Conservation (phyloP, 1,140 invertebrate genomes). For the Akabosia matsudoensis region DNA sequence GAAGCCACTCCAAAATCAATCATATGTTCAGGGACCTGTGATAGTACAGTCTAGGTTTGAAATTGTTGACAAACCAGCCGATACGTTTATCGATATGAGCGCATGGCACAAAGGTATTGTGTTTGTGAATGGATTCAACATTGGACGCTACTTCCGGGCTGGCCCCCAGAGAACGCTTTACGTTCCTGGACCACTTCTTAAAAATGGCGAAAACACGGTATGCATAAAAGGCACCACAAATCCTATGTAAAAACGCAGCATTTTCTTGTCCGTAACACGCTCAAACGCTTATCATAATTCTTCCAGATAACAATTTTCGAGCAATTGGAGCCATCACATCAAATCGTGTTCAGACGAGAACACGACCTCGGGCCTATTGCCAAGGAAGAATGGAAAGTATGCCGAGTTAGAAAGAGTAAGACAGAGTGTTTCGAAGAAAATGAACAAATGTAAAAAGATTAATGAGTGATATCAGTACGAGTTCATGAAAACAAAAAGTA, state of each 20-base stretch:
- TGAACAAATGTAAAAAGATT: background rate
- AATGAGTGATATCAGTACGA: background rate
- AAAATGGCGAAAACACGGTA: constrained; percentile 56
- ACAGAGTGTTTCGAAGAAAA: background rate
- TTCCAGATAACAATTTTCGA: constrained; percentile 50
- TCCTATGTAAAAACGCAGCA: too few relatives aligned
- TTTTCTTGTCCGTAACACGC: too few relatives aligned
- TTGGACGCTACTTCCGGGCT: constrained; percentile 58
- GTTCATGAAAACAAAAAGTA: too few relatives aligned
- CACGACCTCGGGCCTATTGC: constrained; percentile 40
- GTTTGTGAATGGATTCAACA: constrained; percentile 63
- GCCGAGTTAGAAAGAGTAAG: background rate
- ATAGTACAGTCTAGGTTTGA: constrained; percentile 49
- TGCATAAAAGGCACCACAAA: constrained; percentile 1
- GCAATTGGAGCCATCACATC: constrained; percentile 43
- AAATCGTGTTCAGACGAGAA: constrained; percentile 45
- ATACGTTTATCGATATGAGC: constrained; percentile 52
- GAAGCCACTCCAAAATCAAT: background rate
- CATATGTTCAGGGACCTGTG: constrained; percentile 43
- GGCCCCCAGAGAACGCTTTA: constrained; percentile 62
- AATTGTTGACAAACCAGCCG: constrained; percentile 45
- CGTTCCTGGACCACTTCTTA: constrained; percentile 59
- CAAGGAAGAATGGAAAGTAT: background rate
- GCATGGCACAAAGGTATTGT: constrained; percentile 59
- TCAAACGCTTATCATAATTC: too few relatives aligned